Evolutionary conservation across 2,888 invertebrate species (phyloP).

Genomic region (Mermis nigrescens): DNA sequence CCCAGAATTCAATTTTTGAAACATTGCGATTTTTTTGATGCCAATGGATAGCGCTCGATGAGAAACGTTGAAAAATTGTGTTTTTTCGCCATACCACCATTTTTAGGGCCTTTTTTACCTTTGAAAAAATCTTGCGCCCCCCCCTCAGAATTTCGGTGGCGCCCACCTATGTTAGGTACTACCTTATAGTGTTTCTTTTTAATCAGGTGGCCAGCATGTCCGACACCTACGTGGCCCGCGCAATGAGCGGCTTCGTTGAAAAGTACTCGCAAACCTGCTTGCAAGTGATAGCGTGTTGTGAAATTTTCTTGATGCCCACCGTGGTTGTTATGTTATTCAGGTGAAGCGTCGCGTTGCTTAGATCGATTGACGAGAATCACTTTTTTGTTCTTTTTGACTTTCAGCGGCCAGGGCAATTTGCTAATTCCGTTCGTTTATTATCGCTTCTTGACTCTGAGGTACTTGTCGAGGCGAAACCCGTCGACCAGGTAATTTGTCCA

Average conservation of each 20-base stretch:
- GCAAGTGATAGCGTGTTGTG: slow-evolving; percentile 70
- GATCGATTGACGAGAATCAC: neutral
- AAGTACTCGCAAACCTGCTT: slow-evolving; percentile 73
- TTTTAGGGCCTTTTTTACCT: no score
- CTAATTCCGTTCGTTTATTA: slow-evolving; percentile 89
- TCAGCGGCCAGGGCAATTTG: slow-evolving; percentile 68
- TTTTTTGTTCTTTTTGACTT: slow-evolving; percentile 23
- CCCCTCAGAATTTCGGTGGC: no score
- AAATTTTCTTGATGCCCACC: slow-evolving; percentile 51
- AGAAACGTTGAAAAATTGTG: no score
- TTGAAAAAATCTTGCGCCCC: no score
- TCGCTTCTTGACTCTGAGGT: slow-evolving; percentile 76
- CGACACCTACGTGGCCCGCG: slow-evolving; percentile 53
- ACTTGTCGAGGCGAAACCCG: slow-evolving; percentile 81
- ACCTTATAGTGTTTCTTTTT: no score
- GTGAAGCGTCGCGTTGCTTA: slow-evolving; percentile 44
- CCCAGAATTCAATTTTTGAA: no score
- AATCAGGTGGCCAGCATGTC: slow-evolving; percentile 53
- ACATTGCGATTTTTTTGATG: no score
- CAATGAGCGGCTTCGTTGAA: slow-evolving; percentile 67
- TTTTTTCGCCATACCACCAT: no score
- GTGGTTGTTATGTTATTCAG: slow-evolving; percentile 46
- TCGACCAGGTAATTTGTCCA: slow-evolving; percentile 52
- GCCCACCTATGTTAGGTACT: no score
- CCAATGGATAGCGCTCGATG: no score